A percentile compares a stretch with the other conserved stretches of the same genome.
Evolutionary conservation across 2,113 vertebrate genomes (phyloP).

Genomic region (Hippoglossus stenolepis): DNA sequence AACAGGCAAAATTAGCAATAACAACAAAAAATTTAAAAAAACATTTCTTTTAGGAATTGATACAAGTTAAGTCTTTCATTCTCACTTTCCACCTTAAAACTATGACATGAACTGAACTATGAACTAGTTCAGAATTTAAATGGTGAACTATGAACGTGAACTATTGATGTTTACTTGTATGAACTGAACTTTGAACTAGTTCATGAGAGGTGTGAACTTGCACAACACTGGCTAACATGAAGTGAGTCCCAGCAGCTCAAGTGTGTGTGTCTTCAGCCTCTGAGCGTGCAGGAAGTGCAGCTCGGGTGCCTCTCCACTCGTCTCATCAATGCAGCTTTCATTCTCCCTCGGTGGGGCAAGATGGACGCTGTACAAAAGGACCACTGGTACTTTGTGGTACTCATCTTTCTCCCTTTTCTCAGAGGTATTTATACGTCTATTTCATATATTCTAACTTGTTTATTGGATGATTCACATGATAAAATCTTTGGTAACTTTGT

Average conservation of each 20-base stretch:
- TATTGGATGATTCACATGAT: neutral
- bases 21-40: too few species aligned
- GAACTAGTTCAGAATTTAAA: too few species aligned
- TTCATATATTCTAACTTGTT: neutral
- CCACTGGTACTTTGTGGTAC: constrained; percentile 80
- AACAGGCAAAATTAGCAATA: too few species aligned
- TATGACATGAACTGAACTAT: too few species aligned
- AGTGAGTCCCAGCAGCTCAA: constrained; percentile 49
- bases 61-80: too few species aligned
- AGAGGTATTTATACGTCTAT: constrained; percentile 77
- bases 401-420: constrained; percentile 79
- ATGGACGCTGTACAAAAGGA: constrained; percentile 85
- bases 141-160: too few species aligned
- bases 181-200: too few species aligned
- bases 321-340: constrained; percentile 86
- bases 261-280: constrained; percentile 52
- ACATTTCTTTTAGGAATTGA: too few species aligned
- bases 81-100: too few species aligned
- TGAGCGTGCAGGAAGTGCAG: constrained; percentile 78
- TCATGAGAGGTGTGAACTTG: too few species aligned
- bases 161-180: too few species aligned
- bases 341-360: constrained; percentile 76
- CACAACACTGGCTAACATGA: constrained; percentile 41
- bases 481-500: neutral
- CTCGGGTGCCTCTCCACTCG: constrained; percentile 58